phyloP scores from a whole-genome alignment of 53 echinoderm and acorn worm species.

The Luidia sarsii region DNA sequence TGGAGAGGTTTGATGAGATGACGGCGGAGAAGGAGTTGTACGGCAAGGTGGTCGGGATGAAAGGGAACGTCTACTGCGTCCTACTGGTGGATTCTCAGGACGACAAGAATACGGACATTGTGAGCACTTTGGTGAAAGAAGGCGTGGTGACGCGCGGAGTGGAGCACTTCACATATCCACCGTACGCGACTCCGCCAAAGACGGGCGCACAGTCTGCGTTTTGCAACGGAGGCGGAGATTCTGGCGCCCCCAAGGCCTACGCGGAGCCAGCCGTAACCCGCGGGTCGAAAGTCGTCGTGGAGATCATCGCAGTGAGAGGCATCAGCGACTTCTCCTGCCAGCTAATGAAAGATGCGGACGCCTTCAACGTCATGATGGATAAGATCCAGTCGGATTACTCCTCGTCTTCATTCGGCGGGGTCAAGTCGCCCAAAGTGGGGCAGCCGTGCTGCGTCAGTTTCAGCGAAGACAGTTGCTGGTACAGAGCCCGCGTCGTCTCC shows the following conservation, averaged over 20 bases:
- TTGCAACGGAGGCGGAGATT: conserved; percentile 38
- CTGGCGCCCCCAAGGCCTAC: conserved; percentile 10
- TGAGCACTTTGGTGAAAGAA: conserved; percentile 80
- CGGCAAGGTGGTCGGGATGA: conserved; percentile 70
- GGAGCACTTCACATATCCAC: neutral
- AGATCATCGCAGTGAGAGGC: conserved; percentile 61
- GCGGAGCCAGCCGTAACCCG: conserved; percentile 11
- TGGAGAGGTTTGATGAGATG: conserved; percentile 77
- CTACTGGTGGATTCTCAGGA: conserved; percentile 84
- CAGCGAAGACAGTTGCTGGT: conserved; percentile 85
- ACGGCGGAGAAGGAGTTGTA: conserved; percentile 77
- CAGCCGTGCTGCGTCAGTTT: conserved; percentile 86
- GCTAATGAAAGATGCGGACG: conserved; percentile 66
- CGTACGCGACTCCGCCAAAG: neutral
- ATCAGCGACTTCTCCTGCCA: conserved; percentile 80
- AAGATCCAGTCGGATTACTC: conserved; percentile 67
- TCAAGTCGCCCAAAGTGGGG: conserved; percentile 51
- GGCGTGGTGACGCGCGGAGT: conserved; percentile 65
- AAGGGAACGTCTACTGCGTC: conserved; percentile 63
- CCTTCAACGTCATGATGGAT: conserved; percentile 79
- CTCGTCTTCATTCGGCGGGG: neutral
- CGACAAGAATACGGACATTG: conserved; percentile 76
- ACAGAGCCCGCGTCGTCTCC: conserved; percentile 73
- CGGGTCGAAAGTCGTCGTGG: conserved; percentile 50
- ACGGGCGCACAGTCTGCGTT: conserved; percentile 10